Base-by-base conservation (phyloP, 2,797 vertebrate genomes). In the Otus scops region DNA sequence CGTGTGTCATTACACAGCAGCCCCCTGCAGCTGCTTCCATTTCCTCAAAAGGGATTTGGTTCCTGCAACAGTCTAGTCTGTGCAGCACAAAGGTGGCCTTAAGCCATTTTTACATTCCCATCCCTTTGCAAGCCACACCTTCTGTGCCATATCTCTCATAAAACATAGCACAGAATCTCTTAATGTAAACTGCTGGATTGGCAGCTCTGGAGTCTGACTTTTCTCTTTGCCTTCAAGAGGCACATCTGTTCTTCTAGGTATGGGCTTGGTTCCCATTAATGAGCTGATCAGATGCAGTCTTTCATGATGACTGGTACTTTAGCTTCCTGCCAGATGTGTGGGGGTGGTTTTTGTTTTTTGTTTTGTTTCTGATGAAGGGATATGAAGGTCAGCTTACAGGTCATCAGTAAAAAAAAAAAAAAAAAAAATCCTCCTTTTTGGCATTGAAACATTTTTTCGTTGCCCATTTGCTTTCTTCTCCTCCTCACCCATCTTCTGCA, bases 261-360 rank as follows among this genome's bases (percentile, higher is more conserved):
- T 64, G 78, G 94, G 88, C 93, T 96, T 89, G 84, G 50, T 92
- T 96, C 83, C 92, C 90, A 81, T 95, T 86, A 89, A 84, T 84
- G 89, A 93, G 81, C 74, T 91, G 94, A 87, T 96, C 92, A 93
- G 84, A 94, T 93, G 86, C 86, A 87, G 70, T 65, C 77, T 92
- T 92, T 82, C 73, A 28, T 70, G 84, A 79, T 85, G 86, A 82
- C 78, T 92, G 94, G 91, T 96, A 70, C 88, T 87, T 20, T 17
- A 93, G 83, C 70, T 95, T 97, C 83, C 93, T 93, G 92, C 84
- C 94, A 96, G 88, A 91, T 95, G 92, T 89, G 88, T 89, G 93
- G 43, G 81, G 60, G 82, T 92, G 79, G 8, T 50, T 69, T 79
- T 88, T 93, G 75, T 65, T 85, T 89, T 89, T 94, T 93, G 45